Evolutionary conservation across 2,797 vertebrate genomes (phyloP).

Genomic region (Pogonophryne albipinna): DNA sequence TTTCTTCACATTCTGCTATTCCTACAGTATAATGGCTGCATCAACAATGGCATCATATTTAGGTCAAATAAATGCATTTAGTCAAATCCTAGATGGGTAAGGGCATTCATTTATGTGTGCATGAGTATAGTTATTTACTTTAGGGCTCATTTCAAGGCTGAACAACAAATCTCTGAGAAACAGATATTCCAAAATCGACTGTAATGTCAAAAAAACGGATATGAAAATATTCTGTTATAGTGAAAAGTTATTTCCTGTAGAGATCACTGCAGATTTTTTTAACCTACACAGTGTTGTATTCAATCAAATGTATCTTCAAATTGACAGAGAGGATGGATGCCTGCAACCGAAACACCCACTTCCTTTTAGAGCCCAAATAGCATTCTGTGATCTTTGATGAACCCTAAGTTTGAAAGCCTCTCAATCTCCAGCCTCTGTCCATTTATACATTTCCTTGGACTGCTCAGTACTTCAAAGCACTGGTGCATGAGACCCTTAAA

Average conservation of each 20-base stretch:
- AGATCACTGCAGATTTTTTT: neutral
- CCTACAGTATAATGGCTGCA: neutral
- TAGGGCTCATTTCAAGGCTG: neutral
- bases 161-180: neutral
- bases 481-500: conserved; percentile 72
- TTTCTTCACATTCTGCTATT: neutral
- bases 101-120: neutral
- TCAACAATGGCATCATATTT: conserved; percentile 7
- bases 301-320: conserved; percentile 34
- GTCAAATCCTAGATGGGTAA: conserved; percentile 8
- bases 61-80: conserved; percentile 29
- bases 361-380: conserved; percentile 63
- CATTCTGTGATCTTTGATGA: conserved; percentile 69
- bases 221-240: neutral
- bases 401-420: conserved; percentile 72
- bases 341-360: conserved; percentile 42
- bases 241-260: conserved; percentile 7
- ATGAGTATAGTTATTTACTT: conserved; percentile 4
- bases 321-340: conserved; percentile 36
- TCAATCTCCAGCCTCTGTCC: conserved; percentile 66
- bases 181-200: neutral
- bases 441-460: conserved; percentile 75
- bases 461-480: conserved; percentile 75
- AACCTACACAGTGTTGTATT: conserved; percentile 13
- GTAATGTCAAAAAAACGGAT: neutral